Conservation (phyloP, 2,113 vertebrate species). For the Pedetes capensis region DNA sequence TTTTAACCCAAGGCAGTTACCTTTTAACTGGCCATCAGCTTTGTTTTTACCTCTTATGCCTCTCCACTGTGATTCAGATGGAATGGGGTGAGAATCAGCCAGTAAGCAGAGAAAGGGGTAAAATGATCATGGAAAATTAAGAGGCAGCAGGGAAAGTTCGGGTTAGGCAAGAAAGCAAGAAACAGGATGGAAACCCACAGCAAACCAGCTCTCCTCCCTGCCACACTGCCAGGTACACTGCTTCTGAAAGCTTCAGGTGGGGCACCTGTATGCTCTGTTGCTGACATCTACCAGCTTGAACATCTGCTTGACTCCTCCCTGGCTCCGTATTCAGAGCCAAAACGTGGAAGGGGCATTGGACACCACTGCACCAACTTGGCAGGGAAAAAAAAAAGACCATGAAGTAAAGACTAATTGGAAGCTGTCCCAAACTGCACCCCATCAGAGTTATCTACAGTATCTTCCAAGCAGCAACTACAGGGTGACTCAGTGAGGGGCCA, state of each 20-base stretch:
- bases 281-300: neutral
- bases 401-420: constrained; percentile 79
- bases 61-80: constrained; percentile 30
- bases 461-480: constrained; percentile 74
- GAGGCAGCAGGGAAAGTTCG: neutral
- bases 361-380: constrained; percentile 75
- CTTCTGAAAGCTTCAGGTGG: neutral
- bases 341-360: neutral
- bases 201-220: neutral
- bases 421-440: constrained; percentile 75
- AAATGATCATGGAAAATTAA: neutral
- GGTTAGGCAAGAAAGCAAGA: neutral
- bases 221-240: neutral
- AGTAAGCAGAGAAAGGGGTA: constrained; percentile 2
- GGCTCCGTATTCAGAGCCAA: constrained; percentile 22
- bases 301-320: neutral
- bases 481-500: constrained; percentile 63
- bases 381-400: constrained; percentile 17
- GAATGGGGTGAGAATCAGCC: neutral
- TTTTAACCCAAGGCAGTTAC: constrained; percentile 24
- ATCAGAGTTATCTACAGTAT: constrained; percentile 76
- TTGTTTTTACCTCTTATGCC: neutral
- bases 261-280: neutral
- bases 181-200: neutral
- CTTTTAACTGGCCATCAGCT: constrained; percentile 49